Conservation (phyloP, 92 coral and sea anemone species). For the Epizoanthus scotinus region DNA sequence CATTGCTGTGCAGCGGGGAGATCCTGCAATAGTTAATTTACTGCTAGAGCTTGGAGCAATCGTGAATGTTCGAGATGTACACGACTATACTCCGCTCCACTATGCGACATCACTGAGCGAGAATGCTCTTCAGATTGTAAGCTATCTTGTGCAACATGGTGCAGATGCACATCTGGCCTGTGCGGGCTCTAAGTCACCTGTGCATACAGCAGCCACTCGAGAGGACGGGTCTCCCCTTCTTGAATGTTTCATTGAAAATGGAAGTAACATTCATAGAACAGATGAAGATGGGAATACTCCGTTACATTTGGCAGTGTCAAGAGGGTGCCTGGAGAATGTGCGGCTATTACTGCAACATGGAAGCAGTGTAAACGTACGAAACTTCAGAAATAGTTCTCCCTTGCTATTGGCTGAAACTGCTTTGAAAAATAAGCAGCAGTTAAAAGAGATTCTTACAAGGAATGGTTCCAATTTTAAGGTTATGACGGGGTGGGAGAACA, state of each 20-base stretch:
- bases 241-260: slow-evolving; percentile 6
- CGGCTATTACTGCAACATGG: slow-evolving; percentile 20
- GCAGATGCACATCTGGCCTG: slow-evolving; percentile 16
- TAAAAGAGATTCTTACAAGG: slow-evolving; percentile 18
- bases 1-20: slow-evolving; percentile 26
- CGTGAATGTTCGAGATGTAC: slow-evolving; percentile 17
- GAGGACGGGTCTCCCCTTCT: slow-evolving; percentile 28
- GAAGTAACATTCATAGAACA: neutral
- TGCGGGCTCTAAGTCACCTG: neutral
- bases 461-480: neutral
- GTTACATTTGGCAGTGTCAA: slow-evolving; percentile 19
- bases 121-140: slow-evolving; percentile 23
- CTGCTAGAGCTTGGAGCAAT: slow-evolving; percentile 26
- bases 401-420: slow-evolving; percentile 11
- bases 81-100: slow-evolving; percentile 24
- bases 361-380: neutral
- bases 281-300: slow-evolving; percentile 4
- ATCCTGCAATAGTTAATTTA: slow-evolving; percentile 6
- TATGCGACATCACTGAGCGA: slow-evolving; percentile 15
- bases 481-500: too few relatives aligned
- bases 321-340: slow-evolving; percentile 15
- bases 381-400: neutral
- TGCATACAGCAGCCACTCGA: slow-evolving; percentile 21
- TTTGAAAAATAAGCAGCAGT: slow-evolving; percentile 13
- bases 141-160: slow-evolving; percentile 20